Evolutionary conservation across 2,797 vertebrate species (phyloP), one percentile per base, ranked within the genome.

Genomic region (Bovichtus diacanthus): DNA sequence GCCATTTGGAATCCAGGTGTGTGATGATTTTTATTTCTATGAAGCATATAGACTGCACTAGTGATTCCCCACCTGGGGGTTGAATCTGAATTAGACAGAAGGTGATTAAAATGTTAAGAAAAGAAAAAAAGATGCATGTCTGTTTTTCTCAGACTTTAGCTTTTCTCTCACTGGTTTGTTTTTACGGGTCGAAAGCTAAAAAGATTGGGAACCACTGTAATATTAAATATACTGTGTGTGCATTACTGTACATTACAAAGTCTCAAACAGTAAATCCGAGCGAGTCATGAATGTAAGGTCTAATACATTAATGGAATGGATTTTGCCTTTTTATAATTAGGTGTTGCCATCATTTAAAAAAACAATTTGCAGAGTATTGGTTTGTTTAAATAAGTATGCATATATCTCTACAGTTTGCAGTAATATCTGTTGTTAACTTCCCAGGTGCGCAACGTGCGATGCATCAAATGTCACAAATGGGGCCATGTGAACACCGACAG

Each of bases 391-490:
- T 54, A 39, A 12, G 23, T 44, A 39, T 39, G 9, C 39, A 31
- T 65, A 18, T 13, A 23, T 59, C 11, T 25, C 10, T 25, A 49
- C 39, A 44, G n/a, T 43, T 59, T 21, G 19, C 54, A 44, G 21
- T 61, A 56, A 72, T 44, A 34, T 75, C 31, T 78, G 36, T 41
- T 70, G 13, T 76, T 69, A 43, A 18, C 31, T 81, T 71, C 53
- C 5, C 71, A 98, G 98, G 98, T 99, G 90, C 96, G 98, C 81
- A 99, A 99, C 16, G 98, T 99, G 74, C 95, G 97, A 15, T 99
- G 98, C 80, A 99, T 99, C 89, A 99, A 99, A 85, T 99, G 98
- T 90, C 98, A 99, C 93, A 99, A 99, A 81, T 99, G 98, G 98
- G 98, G 98, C 73, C 98, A 99, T 1, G 97, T 99, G 80, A 99